Percentiles rank a stretch among this genome's conserved stretches.
Conservation (phyloP, 2,797 vertebrate species). For the Pelodytes ibericus region DNA sequence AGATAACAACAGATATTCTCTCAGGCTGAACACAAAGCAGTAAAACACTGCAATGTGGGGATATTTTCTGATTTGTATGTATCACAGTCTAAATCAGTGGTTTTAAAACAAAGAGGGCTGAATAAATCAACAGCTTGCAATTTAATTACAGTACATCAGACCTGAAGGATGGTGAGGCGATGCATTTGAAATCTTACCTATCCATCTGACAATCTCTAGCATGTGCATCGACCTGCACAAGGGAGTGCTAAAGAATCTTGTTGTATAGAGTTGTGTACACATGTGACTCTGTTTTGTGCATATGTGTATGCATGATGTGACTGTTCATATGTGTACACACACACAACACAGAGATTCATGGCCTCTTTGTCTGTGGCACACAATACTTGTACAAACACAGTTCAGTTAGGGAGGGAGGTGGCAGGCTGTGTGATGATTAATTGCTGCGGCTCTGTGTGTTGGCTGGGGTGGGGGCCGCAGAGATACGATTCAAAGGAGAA, state of each 20-base stretch:
- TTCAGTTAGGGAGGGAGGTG: conserved; percentile 44
- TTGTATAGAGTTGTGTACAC: conserved; percentile 30
- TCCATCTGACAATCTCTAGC: not conserved
- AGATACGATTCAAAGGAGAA: conserved; percentile 52
- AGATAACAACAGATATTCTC: conserved; percentile 49
- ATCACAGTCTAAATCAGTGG: conserved; percentile 25
- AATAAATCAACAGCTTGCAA: conserved; percentile 11
- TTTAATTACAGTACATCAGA: conserved; percentile 30
- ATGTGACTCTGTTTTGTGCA: conserved; percentile 21
- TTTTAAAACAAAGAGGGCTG: conserved; percentile 39
- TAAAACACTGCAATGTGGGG: conserved; percentile 11
- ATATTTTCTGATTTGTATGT: conserved; percentile 40
- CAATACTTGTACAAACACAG: conserved; percentile 57
- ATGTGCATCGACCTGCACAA: conserved; percentile 4
- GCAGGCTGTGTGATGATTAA: conserved; percentile 55
- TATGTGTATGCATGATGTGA: too few species aligned
- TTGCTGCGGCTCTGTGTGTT: conserved; percentile 52
- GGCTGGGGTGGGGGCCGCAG: conserved; percentile 42
- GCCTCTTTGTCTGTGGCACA: conserved; percentile 48
- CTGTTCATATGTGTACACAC: conserved; percentile 40
- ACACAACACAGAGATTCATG: conserved; percentile 38
- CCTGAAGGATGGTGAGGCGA: not conserved
- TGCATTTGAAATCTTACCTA: not conserved
- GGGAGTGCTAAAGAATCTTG: conserved; percentile 1
- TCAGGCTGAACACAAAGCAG: conserved; percentile 8